Conservation (phyloP, 2,888 invertebrate species). For the Altica lythri region DNA sequence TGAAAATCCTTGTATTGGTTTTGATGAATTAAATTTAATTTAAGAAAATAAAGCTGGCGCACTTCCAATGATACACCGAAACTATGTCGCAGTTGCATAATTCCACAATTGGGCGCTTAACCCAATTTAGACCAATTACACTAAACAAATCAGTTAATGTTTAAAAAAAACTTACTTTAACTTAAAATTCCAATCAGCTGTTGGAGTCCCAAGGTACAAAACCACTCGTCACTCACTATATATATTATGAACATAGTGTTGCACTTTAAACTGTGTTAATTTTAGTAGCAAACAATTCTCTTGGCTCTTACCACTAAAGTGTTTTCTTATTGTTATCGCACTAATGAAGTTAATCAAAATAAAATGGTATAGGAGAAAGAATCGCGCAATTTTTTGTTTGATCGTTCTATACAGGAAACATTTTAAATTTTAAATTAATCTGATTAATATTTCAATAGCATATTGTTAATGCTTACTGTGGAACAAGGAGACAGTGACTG, state of each 20-base stretch:
- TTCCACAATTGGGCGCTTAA: too few species aligned
- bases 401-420: too few species aligned
- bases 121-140: background rate
- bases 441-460: background rate
- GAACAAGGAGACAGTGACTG: background rate
- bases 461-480: background rate
- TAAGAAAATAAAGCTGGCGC: background rate
- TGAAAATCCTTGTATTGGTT: too few species aligned
- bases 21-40: too few species aligned
- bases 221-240: background rate
- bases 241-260: constrained; percentile 1
- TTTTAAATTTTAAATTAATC: too few species aligned
- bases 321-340: constrained; percentile 8
- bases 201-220: background rate
- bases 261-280: constrained; percentile 2
- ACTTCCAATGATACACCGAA: background rate
- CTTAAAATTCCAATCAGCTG: background rate
- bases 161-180: constrained; percentile 4
- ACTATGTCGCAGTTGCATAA: too few species aligned
- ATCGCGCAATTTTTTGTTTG: background rate
- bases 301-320: background rate
- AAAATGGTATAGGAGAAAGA: background rate
- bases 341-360: background rate
- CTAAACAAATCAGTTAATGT: too few species aligned
- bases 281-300: constrained; percentile 13